These are phyloP conservation scores for Hemitrygon akajei DNA, from an alignment of 2,797 vertebrate species.

Conservation along the genomic window DNA sequence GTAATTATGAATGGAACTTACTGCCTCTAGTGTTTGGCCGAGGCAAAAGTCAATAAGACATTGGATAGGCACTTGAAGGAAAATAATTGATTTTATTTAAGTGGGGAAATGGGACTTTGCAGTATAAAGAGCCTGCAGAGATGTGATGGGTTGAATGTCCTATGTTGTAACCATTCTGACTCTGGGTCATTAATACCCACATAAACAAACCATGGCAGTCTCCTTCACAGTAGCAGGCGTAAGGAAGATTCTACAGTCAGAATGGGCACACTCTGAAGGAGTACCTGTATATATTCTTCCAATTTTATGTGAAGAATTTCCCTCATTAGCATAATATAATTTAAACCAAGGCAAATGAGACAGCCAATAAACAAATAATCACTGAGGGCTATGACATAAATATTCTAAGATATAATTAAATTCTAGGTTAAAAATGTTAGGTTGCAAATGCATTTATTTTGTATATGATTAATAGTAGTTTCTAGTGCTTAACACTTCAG, in stretches of 20 bases:
- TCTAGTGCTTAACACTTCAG: background rate
- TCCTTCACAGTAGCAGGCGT: background rate
- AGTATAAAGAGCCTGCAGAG: no score
- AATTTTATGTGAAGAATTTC: background rate
- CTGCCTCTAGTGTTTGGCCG: no score
- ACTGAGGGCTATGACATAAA: background rate
- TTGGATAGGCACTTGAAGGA: no score
- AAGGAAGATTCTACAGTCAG: background rate
- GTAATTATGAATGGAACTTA: no score
- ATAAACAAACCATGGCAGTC: background rate
- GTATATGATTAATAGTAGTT: background rate
- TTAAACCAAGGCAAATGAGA: background rate
- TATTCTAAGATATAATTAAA: background rate
- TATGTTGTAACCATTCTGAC: no score
- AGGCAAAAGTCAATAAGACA: no score
- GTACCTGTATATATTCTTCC: no score
- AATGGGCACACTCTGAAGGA: background rate
- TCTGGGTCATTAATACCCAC: background rate
- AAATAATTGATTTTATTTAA: no score
- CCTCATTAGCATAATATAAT: background rate
- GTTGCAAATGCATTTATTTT: background rate
- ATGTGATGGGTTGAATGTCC: no score
- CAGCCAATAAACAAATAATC: background rate
- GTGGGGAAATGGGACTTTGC: no score
- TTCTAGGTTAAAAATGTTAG: background rate